These are phyloP conservation scores for Pipistrellus kuhlii DNA, from an alignment of 2,797 vertebrate species.

Conservation along the genomic window DNA sequence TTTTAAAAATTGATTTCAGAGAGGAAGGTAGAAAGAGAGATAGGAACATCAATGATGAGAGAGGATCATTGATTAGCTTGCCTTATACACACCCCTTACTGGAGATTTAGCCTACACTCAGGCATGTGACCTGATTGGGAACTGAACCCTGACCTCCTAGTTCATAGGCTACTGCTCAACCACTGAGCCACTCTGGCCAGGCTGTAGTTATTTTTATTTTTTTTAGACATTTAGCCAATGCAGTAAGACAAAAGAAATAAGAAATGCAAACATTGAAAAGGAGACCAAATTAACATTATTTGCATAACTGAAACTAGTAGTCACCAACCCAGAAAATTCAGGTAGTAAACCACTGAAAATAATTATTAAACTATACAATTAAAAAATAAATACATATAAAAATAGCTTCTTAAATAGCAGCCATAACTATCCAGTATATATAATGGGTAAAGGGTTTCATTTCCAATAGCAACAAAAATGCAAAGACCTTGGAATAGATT, in stretches of 20 bases:
- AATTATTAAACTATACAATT: slow-evolving; percentile 42
- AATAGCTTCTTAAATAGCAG: slow-evolving; percentile 24
- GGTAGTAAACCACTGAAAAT: not conserved
- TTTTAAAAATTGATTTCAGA: too few relatives aligned
- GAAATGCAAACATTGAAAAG: not conserved
- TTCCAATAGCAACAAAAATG: slow-evolving; percentile 18
- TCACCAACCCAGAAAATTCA: slow-evolving; percentile 22
- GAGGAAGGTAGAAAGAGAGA: too few relatives aligned
- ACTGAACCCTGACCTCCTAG: too few relatives aligned
- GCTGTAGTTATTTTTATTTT: not conserved
- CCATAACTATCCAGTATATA: not conserved
- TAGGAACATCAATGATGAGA: too few relatives aligned
- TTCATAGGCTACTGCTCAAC: too few relatives aligned
- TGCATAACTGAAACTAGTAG: not conserved
- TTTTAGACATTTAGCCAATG: slow-evolving; percentile 29
- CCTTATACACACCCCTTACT: too few relatives aligned
- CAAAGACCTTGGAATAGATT: slow-evolving; percentile 28
- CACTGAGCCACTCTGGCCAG: too few relatives aligned
- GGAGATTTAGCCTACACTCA: too few relatives aligned
- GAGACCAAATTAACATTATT: slow-evolving; percentile 25
- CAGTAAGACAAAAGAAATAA: slow-evolving; percentile 56
- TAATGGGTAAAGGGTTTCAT: not conserved
- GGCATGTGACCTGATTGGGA: too few relatives aligned
- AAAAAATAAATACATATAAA: slow-evolving; percentile 10
- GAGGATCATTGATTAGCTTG: too few relatives aligned